Conservation (phyloP, 2,797 vertebrate species). For the Halcyon chelicuti region DNA sequence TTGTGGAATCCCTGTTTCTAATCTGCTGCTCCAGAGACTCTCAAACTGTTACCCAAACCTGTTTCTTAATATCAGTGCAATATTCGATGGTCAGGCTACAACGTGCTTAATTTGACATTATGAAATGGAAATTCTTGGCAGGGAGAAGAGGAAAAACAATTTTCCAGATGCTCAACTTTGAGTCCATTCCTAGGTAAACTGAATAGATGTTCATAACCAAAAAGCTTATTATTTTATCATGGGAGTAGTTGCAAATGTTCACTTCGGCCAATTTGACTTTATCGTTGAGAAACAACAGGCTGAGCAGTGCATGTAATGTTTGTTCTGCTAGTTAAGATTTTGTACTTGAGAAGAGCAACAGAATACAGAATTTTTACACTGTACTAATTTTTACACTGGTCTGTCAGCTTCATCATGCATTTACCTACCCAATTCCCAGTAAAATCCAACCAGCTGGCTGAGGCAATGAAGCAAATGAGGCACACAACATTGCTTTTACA, state of each 20-base stretch:
- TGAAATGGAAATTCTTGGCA: background rate
- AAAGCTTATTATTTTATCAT: background rate
- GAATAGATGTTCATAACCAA: background rate
- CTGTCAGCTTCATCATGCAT: background rate
- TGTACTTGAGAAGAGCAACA: background rate
- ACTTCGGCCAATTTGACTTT: background rate
- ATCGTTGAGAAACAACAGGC: background rate
- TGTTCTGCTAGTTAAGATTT: background rate
- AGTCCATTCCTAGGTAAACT: background rate
- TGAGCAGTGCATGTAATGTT: background rate
- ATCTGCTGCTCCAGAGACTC: background rate
- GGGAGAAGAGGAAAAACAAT: background rate
- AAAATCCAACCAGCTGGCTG: background rate
- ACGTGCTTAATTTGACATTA: constrained; percentile 10
- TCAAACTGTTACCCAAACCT: background rate
- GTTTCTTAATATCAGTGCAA: background rate
- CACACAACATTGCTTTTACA: background rate
- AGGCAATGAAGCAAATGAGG: background rate
- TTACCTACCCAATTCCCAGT: background rate
- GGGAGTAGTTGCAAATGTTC: background rate
- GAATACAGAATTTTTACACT: background rate
- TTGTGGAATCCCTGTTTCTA: background rate
- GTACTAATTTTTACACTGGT: background rate
- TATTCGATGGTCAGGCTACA: background rate
- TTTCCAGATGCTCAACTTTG: background rate